Conservation (phyloP, 2,888 invertebrate species). For the Leptinotarsa juncta region DNA sequence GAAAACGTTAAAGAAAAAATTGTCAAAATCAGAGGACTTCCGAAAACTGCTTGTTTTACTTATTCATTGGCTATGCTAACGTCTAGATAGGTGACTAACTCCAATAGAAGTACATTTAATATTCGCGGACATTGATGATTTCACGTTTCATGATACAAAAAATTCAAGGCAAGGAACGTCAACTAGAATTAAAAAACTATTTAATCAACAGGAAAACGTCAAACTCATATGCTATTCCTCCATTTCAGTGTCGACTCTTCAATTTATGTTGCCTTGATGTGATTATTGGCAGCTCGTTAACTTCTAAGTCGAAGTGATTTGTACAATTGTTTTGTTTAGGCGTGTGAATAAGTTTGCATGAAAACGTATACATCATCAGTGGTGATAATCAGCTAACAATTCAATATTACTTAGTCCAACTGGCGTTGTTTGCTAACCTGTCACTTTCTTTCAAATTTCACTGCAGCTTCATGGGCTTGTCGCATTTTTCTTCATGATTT, state of each 20-base stretch:
- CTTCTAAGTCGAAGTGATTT: conserved; percentile 16
- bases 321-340: conserved; percentile 9
- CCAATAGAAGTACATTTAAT: too few relatives aligned
- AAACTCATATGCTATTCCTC: not conserved
- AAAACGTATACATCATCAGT: not conserved
- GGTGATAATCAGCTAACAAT: not conserved
- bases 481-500: too few relatives aligned
- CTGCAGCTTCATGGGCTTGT: too few relatives aligned
- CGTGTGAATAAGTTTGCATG: not conserved
- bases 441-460: too few relatives aligned
- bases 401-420: not conserved
- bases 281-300: conserved; percentile 8
- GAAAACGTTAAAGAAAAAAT: too few relatives aligned
- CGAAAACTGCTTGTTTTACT: too few relatives aligned
- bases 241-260: not conserved
- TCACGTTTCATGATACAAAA: not conserved
- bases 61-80: too few relatives aligned
- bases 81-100: too few relatives aligned
- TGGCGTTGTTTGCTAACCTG: not conserved
- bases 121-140: too few relatives aligned
- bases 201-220: not conserved
- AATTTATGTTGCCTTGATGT: not conserved
- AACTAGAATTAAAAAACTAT: not conserved
- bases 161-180: not conserved
- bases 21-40: too few relatives aligned